These are phyloP conservation scores for Thoracochromis brauschi DNA, from an alignment of 2,113 vertebrate genomes.

Conservation along the genomic window DNA sequence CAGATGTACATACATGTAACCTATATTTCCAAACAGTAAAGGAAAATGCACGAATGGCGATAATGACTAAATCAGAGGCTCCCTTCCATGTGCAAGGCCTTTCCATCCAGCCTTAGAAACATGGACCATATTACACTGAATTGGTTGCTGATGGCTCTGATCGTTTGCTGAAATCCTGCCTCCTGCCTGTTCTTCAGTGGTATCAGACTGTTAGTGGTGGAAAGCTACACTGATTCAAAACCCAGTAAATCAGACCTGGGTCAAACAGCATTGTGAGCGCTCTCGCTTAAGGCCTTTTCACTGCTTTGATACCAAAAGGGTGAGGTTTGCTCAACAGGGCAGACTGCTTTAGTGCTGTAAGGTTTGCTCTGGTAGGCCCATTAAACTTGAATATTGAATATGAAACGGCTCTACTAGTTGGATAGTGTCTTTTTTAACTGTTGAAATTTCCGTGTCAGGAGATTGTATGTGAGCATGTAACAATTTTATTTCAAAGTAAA, in stretches of 20 bases:
- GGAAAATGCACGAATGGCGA: slow-evolving; percentile 1
- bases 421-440: background rate
- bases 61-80: slow-evolving; percentile 12
- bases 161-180: background rate
- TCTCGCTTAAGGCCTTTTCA: background rate
- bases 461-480: background rate
- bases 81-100: background rate
- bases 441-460: background rate
- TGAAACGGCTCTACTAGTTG: background rate
- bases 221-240: background rate
- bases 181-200: background rate
- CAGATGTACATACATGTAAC: background rate
- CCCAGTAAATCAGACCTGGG: background rate
- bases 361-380: too few relatives aligned
- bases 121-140: background rate
- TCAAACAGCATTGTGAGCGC: background rate
- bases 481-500: background rate
- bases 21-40: background rate
- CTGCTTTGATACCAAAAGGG: background rate
- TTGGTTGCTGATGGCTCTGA: background rate
- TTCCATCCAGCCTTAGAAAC: slow-evolving; percentile 4
- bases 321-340: background rate
- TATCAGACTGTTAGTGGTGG: background rate
- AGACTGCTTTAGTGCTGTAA: background rate
- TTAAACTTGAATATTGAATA: background rate